phyloP scores from a whole-genome alignment of 1,140 invertebrate genomes.

The Meloidogyne chitwoodi region DNA sequence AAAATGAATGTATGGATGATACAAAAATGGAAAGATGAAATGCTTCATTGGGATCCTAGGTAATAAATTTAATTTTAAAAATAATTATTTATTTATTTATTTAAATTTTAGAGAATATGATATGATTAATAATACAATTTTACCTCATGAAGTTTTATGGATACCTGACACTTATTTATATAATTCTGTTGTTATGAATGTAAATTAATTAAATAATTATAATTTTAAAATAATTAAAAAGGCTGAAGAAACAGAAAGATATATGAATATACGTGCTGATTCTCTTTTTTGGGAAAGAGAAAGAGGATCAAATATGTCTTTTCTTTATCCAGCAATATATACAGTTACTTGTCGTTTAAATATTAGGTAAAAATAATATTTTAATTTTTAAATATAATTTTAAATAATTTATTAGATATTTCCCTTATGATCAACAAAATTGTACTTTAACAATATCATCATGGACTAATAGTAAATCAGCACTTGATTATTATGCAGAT shows the following conservation, averaged over 20 bases:
- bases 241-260: constrained; percentile 56
- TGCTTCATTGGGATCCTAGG: constrained; percentile 49
- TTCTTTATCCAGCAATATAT: constrained; percentile 53
- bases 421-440: constrained; percentile 59
- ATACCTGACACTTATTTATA: constrained; percentile 57
- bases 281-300: constrained; percentile 47
- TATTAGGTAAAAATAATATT: constrained; percentile 38
- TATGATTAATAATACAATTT: constrained; percentile 54
- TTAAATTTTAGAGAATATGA: constrained; percentile 33
- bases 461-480: constrained; percentile 57
- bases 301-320: constrained; percentile 50
- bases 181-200: constrained; percentile 56
- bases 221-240: not conserved
- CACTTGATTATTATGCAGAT: constrained; percentile 56
- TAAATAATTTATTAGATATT: too few species aligned
- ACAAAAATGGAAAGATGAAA: constrained; percentile 57
- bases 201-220: not conserved
- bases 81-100: not conserved
- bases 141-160: constrained; percentile 53
- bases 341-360: constrained; percentile 53
- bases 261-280: constrained; percentile 56
- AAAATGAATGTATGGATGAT: constrained; percentile 60
- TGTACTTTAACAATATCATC: constrained; percentile 57
- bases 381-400: constrained; percentile 5
- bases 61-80: not conserved